Evolutionary conservation across 2,888 invertebrate genomes (phyloP).

Genomic region (Catocala fraxini): DNA sequence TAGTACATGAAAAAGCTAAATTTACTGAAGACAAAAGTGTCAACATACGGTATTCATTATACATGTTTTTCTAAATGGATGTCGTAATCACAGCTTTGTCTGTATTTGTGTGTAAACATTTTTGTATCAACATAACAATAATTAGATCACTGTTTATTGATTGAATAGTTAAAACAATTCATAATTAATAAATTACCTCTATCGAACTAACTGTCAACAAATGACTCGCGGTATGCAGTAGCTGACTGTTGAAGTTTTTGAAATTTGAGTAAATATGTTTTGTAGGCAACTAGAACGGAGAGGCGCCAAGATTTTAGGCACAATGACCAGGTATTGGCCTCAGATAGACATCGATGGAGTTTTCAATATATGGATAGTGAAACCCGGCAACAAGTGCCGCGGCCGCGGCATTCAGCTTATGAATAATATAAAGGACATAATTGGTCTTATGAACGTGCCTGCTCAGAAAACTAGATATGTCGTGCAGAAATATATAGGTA

Average conservation of each 20-base stretch:
- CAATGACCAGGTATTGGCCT: conserved; percentile 92
- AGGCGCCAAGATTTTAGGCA: conserved; percentile 89
- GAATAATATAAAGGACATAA: conserved; percentile 95
- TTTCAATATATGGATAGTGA: conserved; percentile 97
- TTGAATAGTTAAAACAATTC: conserved; percentile 40
- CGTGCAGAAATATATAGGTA: conserved; percentile 98
- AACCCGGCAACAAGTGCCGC: conserved; percentile 97
- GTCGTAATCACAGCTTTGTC: conserved; percentile 22
- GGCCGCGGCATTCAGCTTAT: conserved; percentile 96
- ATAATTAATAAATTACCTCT: conserved; percentile 38
- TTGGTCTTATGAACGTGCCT: conserved; percentile 90
- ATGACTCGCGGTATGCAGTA: conserved; percentile 15
- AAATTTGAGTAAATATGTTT: conserved; percentile 8
- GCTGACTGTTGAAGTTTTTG: neutral
- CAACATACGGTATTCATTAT: conserved; percentile 67
- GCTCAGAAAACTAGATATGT: conserved; percentile 93
- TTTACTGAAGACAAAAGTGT: conserved; percentile 78
- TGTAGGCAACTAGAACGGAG: conserved; percentile 82
- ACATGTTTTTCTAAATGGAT: conserved; percentile 2
- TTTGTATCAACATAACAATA: conserved; percentile 37
- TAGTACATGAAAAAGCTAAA: conserved; percentile 89
- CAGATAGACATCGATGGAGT: conserved; percentile 95
- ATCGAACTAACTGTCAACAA: conserved; percentile 25
- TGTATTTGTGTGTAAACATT: conserved; percentile 44
- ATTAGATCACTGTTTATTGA: conserved; percentile 54